Conservation (phyloP, 2,888 invertebrate species). For the Eristalis pertinax region DNA sequence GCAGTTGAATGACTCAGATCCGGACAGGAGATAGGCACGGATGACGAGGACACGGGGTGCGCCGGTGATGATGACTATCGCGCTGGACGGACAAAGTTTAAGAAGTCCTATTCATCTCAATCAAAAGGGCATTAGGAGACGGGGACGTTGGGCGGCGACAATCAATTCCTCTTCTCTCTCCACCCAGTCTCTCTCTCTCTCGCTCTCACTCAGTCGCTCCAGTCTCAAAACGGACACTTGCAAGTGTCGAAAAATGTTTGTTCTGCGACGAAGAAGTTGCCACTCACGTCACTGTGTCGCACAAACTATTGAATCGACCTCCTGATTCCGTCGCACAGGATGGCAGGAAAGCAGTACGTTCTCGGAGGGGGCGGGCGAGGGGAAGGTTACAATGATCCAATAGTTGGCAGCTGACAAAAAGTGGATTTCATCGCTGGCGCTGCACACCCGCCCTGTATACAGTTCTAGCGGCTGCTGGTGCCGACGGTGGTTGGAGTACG, state of each 20-base stretch:
- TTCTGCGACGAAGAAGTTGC: slow-evolving; percentile 29
- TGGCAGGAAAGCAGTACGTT: not conserved
- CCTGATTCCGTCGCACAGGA: not conserved
- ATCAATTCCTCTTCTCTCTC: not conserved
- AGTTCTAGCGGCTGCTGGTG: not conserved
- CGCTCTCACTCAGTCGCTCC: not conserved
- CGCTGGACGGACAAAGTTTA: slow-evolving; percentile 50
- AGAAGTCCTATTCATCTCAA: slow-evolving; percentile 67
- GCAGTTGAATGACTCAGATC: slow-evolving; percentile 45
- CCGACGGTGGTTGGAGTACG: slow-evolving; percentile 32
- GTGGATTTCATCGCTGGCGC: slow-evolving; percentile 49
- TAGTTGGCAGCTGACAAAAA: slow-evolving; percentile 66
- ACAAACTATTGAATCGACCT: slow-evolving; percentile 52
- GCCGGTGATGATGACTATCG: slow-evolving; percentile 22
- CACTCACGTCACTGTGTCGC: slow-evolving; percentile 37
- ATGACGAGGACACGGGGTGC: not conserved
- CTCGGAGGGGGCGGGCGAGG: not conserved
- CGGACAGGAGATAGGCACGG: slow-evolving; percentile 4
- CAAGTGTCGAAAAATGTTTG: slow-evolving; percentile 43
- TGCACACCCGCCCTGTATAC: slow-evolving; percentile 6
- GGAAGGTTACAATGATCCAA: slow-evolving; percentile 40
- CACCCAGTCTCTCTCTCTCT: not conserved
- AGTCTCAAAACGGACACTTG: not conserved
- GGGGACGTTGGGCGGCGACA: not conserved
- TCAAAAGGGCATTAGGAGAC: slow-evolving; percentile 55